Base-by-base conservation (phyloP, 2,888 invertebrate species). In the Marronus borbonicus region DNA sequence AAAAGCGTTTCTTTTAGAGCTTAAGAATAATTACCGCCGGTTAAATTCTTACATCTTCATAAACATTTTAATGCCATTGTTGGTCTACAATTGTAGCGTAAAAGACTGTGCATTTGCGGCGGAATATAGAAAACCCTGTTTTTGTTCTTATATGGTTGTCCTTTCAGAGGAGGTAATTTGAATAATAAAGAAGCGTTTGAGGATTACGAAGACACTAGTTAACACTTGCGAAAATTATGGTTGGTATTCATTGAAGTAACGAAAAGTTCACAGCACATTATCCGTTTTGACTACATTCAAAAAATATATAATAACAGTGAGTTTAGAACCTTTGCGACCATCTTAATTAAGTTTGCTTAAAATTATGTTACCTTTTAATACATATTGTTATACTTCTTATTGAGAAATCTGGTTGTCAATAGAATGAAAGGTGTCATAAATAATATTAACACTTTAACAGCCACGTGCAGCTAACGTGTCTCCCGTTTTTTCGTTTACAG, bases 51-150 rank as follows among this genome's bases (percentile, higher is more conserved):
- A 28, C 12, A 14, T 68, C 50, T 68, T 44, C 12, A 8, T 44
- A 17, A 50, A 28, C 68, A 62, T 68, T 50, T 68, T 14, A 10
- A 49, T 39, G 12, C 24, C 50, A 68, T 68, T 68, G 68, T 68
- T 52, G 2, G 50, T 14, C 3, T 4, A 28, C 50, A n/a, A 50
- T 68, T 68, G 68, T 50, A 14, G 12, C 14, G 24, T n/a, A 28
- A 62, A 31, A 28, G 62, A 31, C 24, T 31, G 24, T 62, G 24
- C 14, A 28, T 62, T 62, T 62, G 31, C 8, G 55, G 0, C 20
- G 55, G 20, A 68, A 24, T 68, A 24, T 28, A 24, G 12, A 24
- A 50, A 68, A 17, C 49, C 50, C 50, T 1, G 68, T 50, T 68
- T 68, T 68, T 50, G 20, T 10, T n/a, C 4, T 5, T 36, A 36